Percentiles rank a stretch among this genome's conserved stretches.
Conservation (phyloP, 2,888 invertebrate genomes). For the Eudasyphora cyanicolor region DNA sequence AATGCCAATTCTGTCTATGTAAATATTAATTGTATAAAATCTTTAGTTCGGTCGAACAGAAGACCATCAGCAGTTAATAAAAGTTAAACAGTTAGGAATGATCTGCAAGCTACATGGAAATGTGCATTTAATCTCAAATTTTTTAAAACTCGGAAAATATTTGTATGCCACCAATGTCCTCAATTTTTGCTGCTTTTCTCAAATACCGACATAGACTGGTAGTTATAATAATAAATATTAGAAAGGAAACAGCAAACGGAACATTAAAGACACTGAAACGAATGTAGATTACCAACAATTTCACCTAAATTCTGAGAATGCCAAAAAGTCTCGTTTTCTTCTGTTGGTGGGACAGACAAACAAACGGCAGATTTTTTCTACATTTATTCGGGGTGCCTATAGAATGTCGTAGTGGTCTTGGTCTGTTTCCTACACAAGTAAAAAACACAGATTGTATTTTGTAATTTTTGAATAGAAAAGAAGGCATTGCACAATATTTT, state of each 20-base stretch:
- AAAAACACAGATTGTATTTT: constrained; percentile 35
- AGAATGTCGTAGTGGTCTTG: constrained; percentile 18
- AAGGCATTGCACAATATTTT: constrained; percentile 40
- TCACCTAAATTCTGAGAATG: constrained; percentile 65
- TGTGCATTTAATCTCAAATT: no score
- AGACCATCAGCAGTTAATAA: no score
- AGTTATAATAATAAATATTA: background rate
- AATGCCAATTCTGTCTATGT: no score
- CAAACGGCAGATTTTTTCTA: constrained; percentile 54
- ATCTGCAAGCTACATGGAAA: no score
- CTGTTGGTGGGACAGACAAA: constrained; percentile 42
- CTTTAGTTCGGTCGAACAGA: no score
- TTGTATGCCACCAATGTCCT: no score
- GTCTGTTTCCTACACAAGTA: constrained; percentile 34
- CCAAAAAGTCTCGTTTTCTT: constrained; percentile 65
- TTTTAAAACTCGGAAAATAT: no score
- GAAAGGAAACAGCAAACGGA: constrained; percentile 26
- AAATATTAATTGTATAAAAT: no score
- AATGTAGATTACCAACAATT: constrained; percentile 36
- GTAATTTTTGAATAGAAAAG: constrained; percentile 10
- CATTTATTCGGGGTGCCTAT: constrained; percentile 35
- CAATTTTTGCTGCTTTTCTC: background rate
- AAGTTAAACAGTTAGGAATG: no score
- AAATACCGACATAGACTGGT: background rate
- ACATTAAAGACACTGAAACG: constrained; percentile 27